Conservation (phyloP, 2,797 vertebrate species). For the Sarcoramphus papa region DNA sequence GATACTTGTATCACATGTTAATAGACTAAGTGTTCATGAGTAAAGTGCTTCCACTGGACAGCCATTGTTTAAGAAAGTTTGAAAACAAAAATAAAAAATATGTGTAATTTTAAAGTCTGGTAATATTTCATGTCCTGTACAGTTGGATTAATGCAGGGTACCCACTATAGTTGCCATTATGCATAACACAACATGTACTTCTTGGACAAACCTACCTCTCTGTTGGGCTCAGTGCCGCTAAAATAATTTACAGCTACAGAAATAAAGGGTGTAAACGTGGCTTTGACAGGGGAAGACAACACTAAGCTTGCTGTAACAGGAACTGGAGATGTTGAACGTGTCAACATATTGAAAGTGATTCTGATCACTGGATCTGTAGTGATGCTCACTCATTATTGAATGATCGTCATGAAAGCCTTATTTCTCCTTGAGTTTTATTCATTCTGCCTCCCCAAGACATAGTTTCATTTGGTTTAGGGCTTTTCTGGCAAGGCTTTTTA, state of each 20-base stretch:
- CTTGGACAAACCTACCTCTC: neutral
- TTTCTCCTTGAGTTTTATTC: neutral
- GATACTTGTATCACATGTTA: neutral
- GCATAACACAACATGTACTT: neutral
- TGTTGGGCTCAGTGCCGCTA: neutral
- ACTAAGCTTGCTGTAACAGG: neutral
- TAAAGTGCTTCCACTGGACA: neutral
- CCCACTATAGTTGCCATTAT: neutral
- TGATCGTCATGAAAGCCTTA: neutral
- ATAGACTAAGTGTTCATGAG: neutral
- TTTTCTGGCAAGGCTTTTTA: neutral
- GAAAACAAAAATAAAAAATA: neutral
- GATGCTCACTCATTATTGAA: neutral
- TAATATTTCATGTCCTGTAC: neutral
- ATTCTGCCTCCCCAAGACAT: neutral
- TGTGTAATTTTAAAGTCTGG: neutral
- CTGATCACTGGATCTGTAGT: neutral
- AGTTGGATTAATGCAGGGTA: neutral
- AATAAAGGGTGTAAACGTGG: neutral
- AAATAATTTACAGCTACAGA: conserved; percentile 18
- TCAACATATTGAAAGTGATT: neutral
- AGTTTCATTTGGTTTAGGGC: neutral
- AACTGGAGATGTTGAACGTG: neutral
- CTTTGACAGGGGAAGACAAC: conserved; percentile 23
- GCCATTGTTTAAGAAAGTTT: neutral